These are phyloP conservation scores for Bombus waltoni DNA, from an alignment of 1,140 invertebrate species.

Conservation along the genomic window DNA sequence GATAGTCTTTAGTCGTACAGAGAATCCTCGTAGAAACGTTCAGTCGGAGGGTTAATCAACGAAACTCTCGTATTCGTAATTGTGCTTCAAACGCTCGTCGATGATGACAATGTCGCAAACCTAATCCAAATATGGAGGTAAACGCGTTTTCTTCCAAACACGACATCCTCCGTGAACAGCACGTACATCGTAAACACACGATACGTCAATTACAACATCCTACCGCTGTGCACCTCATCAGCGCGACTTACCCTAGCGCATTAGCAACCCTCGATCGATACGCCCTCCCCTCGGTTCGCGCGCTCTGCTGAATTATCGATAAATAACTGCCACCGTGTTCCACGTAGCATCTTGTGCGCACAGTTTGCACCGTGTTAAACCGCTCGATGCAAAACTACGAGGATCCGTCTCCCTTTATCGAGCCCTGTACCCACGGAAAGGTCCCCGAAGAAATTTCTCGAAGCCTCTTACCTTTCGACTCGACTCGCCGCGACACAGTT, in stretches of 20 bases:
- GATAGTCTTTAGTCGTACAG: background rate
- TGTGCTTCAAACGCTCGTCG: background rate
- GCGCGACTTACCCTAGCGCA: background rate
- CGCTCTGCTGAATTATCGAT: conserved; percentile 1
- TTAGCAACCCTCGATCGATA: conserved; percentile 12
- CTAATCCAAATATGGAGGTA: background rate
- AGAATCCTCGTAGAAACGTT: background rate
- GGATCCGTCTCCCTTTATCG: background rate
- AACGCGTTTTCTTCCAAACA: background rate
- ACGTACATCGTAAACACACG: conserved; percentile 17
- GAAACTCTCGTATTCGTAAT: background rate
- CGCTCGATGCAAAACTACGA: background rate
- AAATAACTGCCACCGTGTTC: background rate
- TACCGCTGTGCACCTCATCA: conserved; percentile 10
- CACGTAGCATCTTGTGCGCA: background rate
- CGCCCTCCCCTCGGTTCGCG: background rate
- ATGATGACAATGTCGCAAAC: background rate
- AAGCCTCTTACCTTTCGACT: conserved; percentile 68
- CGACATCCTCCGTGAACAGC: background rate
- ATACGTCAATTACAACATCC: conserved; percentile 26
- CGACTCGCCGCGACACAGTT: conserved; percentile 83
- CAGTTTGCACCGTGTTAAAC: background rate
- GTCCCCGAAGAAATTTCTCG: background rate
- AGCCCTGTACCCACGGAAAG: no score
- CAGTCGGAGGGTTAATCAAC: no score